These are phyloP conservation scores for Triplophysa rosa DNA, from an alignment of 2,113 vertebrate species.

Conservation along the genomic window DNA sequence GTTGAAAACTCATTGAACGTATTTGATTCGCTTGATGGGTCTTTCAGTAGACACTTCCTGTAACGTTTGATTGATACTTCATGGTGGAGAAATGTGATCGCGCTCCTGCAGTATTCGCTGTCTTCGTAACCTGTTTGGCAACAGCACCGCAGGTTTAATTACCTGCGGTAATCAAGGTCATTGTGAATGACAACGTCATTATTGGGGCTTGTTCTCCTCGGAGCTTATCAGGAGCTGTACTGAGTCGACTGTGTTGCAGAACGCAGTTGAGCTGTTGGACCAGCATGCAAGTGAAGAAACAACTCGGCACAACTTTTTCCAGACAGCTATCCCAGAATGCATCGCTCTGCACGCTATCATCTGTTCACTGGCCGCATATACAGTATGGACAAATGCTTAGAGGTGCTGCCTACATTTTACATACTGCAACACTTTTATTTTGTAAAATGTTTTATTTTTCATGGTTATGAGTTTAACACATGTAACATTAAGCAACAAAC, in stretches of 20 bases:
- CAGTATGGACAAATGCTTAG: background rate
- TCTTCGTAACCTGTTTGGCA: constrained; percentile 19
- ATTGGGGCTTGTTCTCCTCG: constrained; percentile 33
- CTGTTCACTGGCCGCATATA: background rate
- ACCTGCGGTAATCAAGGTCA: constrained; percentile 54
- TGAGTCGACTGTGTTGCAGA: constrained; percentile 38
- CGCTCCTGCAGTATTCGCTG: background rate
- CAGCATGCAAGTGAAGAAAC: constrained; percentile 10
- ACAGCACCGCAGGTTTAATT: constrained; percentile 44
- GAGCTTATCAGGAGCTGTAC: constrained; percentile 54
- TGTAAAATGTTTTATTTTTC: no score
- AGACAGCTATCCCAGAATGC: constrained; percentile 1
- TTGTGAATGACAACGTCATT: constrained; percentile 55
- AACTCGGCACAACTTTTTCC: constrained; percentile 14
- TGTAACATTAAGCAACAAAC: no score
- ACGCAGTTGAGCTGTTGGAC: constrained; percentile 34
- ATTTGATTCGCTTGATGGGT: constrained; percentile 25
- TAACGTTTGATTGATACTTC: constrained; percentile 35
- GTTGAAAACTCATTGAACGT: constrained; percentile 18
- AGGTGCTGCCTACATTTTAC: background rate
- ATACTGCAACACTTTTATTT: no score
- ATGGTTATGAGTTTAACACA: no score
- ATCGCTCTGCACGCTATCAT: background rate
- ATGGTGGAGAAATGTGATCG: constrained; percentile 4
- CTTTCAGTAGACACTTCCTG: constrained; percentile 10